Evolutionary conservation across 2,888 invertebrate species (phyloP).

Genomic region (Tenodera sinensis): DNA sequence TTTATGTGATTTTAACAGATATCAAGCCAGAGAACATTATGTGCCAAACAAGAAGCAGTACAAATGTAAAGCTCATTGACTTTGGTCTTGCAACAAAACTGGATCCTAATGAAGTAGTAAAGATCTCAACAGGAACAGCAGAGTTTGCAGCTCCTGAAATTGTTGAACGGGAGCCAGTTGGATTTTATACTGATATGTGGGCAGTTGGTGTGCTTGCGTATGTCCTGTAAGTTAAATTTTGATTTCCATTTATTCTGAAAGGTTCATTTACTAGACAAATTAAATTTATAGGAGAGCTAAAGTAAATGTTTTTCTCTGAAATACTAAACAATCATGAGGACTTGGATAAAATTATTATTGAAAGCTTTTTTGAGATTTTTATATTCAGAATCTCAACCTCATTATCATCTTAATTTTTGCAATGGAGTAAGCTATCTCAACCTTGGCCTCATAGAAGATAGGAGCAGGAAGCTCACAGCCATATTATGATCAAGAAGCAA

Average conservation of each 20-base stretch:
- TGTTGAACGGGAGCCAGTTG: constrained; percentile 96
- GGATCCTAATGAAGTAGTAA: constrained; percentile 97
- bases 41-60: constrained; percentile 94
- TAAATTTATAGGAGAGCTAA: too few species aligned
- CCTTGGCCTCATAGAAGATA: too few species aligned
- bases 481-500: too few species aligned
- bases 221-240: constrained; percentile 74
- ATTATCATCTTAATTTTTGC: too few species aligned
- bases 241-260: background rate
- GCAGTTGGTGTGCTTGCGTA: constrained; percentile 98
- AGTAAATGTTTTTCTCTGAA: too few species aligned
- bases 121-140: constrained; percentile 98
- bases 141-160: constrained; percentile 99
- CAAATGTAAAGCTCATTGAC: constrained; percentile 96
- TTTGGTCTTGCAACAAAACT: constrained; percentile 98
- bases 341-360: too few species aligned
- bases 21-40: constrained; percentile 99
- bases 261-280: too few species aligned
- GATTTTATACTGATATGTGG: constrained; percentile 99
- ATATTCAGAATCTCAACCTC: too few species aligned
- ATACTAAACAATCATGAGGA: too few species aligned
- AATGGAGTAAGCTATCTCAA: too few species aligned
- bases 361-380: too few species aligned
- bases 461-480: too few species aligned
- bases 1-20: constrained; percentile 48